Evolutionary conservation across 2,113 vertebrate genomes (phyloP).

Genomic region (Sisor rabdophorus): DNA sequence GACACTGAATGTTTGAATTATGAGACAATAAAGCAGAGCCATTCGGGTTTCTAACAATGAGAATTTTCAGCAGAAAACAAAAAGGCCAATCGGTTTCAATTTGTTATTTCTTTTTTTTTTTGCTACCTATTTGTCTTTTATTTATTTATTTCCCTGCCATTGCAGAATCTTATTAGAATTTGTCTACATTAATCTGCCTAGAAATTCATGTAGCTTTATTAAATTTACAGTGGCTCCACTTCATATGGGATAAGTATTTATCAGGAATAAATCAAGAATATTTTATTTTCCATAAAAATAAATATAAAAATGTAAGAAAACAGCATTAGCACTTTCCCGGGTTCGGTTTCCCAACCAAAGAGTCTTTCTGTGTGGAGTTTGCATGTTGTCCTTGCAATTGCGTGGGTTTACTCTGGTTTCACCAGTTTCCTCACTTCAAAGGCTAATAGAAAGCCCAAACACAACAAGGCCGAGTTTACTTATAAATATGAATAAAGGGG

Average conservation of each 20-base stretch:
- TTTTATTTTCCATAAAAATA: no score
- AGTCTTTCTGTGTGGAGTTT: no score
- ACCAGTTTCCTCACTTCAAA: no score
- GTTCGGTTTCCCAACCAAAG: no score
- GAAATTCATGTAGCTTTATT: neutral
- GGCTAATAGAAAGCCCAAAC: no score
- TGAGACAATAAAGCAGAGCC: conserved; percentile 24
- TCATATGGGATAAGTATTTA: no score
- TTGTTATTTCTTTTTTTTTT: neutral
- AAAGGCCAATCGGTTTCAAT: neutral
- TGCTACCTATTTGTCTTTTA: neutral
- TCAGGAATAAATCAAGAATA: neutral
- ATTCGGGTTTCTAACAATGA: neutral
- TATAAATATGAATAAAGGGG: no score
- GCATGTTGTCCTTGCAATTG: no score
- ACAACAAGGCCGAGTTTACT: no score
- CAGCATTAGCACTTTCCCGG: no score
- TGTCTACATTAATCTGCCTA: conserved; percentile 3
- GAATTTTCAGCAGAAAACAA: neutral
- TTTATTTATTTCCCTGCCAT: neutral
- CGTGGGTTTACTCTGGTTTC: no score
- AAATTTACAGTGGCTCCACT: neutral
- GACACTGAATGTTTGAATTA: conserved; percentile 23
- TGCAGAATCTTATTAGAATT: neutral
- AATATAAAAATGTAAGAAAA: no score